Base-by-base conservation (phyloP, 2,888 invertebrate species). In the Orthosia gothica region DNA sequence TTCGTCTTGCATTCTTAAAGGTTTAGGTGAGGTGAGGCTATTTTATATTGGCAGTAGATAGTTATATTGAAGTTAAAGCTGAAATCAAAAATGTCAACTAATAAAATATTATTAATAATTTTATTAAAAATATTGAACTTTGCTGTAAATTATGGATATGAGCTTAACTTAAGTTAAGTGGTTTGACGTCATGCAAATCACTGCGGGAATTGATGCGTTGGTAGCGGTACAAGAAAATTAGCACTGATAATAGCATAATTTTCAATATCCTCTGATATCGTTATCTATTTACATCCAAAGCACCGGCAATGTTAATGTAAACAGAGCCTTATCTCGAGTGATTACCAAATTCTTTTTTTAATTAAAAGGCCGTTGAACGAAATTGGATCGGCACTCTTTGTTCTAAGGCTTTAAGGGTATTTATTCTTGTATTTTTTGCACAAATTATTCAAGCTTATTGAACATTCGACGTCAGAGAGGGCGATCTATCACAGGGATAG, bases 361-460 rank as follows among this genome's bases (percentile, higher is more conserved):
- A 91, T 92, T 92, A 92, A 93, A 92, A 92, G 90, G 81, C 86
- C 88, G 85, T 84, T 89, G 86, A 89, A 85, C 86, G 86, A 89
- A 92, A 91, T 92, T 90, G 90, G 89, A 89, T 89, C 87, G 87
- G 85, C 82, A 86, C 87, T 86, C 89, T 92, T 92, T 92, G 91
- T 92, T 84, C 81, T 89, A 86, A 83, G 87, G 87, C 87, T 89
- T 89, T 87, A 70, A 61, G 77, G 83, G 85, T 90, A 90, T 92
- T 92, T 92, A 90, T 92, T 91, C 87, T 88, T 89, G 88, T 89
- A 90, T 92, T 93, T 94, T 93, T 93, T 91, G 88, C 89, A 87
- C 90, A 92, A 94, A 93, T 94, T 94, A 93, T 94, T 93, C 92
- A 93, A 89, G 92, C 92, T 93, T 94, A 93, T 94, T 93, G 93